A percentile compares a stretch with the other conserved stretches of the same genome.
These are phyloP conservation scores for Neodiprion lecontei DNA, from an alignment of 1,140 invertebrate genomes.

Conservation along the genomic window DNA sequence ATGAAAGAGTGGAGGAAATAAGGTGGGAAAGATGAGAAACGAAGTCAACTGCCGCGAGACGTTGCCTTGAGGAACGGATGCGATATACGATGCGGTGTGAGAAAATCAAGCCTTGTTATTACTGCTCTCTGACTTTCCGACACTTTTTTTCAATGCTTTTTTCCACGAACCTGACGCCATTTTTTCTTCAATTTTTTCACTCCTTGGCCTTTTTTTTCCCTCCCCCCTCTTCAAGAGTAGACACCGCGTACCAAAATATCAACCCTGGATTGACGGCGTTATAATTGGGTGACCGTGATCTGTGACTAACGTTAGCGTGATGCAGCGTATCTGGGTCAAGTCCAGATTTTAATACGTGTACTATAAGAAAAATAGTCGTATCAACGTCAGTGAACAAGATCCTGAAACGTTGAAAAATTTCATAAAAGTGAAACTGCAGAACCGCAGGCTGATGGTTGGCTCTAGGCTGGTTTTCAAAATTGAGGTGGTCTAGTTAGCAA, in stretches of 20 bases:
- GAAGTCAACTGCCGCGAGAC: too few relatives aligned
- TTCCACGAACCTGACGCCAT: not conserved
- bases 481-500: not conserved
- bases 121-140: not conserved
- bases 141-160: not conserved
- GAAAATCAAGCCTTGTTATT: slow-evolving; percentile 2
- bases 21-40: not conserved
- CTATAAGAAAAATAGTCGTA: too few relatives aligned
- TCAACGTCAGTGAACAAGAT: too few relatives aligned
- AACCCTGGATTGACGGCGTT: not conserved
- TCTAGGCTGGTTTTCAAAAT: not conserved
- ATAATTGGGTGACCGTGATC: not conserved
- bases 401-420: too few relatives aligned
- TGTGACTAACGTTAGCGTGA: too few relatives aligned
- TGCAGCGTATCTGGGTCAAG: too few relatives aligned
- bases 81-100: not conserved
- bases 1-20: not conserved
- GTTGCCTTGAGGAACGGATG: not conserved
- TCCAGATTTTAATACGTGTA: too few relatives aligned
- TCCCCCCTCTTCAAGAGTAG: not conserved
- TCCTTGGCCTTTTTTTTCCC: too few relatives aligned
- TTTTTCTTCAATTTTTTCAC: not conserved
- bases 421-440: too few relatives aligned
- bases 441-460: too few relatives aligned
- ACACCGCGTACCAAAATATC: not conserved